Evolutionary conservation across 2,888 invertebrate species (phyloP), one percentile per base, ranked within the genome.

Genomic region (Phaonia tiefii): DNA sequence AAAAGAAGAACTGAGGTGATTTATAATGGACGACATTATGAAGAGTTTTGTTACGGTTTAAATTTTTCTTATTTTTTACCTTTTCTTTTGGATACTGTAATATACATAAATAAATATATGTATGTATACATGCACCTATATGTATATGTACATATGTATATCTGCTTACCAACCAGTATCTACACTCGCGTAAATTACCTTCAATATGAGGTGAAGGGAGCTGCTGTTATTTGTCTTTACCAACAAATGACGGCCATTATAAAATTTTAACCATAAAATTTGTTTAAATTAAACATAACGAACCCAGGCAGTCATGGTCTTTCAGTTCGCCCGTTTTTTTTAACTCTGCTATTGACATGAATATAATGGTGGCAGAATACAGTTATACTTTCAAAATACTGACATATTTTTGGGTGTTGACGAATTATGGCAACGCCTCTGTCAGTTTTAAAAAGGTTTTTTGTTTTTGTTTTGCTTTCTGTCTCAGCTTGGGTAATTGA

Each of bases 371-470:
- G n/a, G n/a, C 51, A 46, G 31, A 42, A 42, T 13, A n/a, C 22
- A 20, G 15, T 13, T 51, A 39, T 65, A 39, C 31, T 51, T 56
- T 67, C 37, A 51, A 39, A n/a, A 20, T 66, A 39, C 25, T 31
- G 26, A 13, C n/a, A 25, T 49, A 11, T 69, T 86, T 88, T 76
- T 87, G 88, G 88, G 88, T 87, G 88, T 87, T 87, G 88, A 88
- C 88, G 86, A 88, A 87, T 88, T 88, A 88, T 88, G 87, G 88
- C 84, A 87, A 88, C 88, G 88, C 88, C 88, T 87, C 26, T 86
- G 84, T 75, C 58, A 73, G 15, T 70, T 76, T 67, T 51, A 7
- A 51, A 20, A n/a, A 44, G 44, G n/a, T 2, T 4, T 2, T 26
- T 58, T 56, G 42, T 77, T 8, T 39, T 37, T 44, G 25, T 67